A percentile compares a stretch with the other conserved stretches of the same genome.
phyloP scores from a whole-genome alignment of 2,888 invertebrate genomes.

The Plagodis dolabraria region DNA sequence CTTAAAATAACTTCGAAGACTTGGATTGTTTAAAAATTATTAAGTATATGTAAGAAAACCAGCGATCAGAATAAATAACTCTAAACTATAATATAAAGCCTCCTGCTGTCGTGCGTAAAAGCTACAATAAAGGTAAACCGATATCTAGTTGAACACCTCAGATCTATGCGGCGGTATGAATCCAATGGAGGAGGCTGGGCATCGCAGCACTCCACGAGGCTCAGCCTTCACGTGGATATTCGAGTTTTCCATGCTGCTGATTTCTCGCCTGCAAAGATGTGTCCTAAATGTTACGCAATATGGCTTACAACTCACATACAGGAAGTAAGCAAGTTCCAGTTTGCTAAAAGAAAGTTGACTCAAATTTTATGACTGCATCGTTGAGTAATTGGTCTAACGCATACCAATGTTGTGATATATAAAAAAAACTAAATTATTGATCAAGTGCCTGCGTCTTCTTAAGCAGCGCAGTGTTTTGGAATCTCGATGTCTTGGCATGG shows the following conservation, averaged over 20 bases:
- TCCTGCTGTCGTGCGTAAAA: constrained; percentile 37
- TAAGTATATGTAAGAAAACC: constrained; percentile 28
- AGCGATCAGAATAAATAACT: constrained; percentile 39
- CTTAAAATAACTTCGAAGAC: constrained; percentile 33
- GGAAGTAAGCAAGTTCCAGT: too few species aligned
- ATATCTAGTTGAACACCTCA: constrained; percentile 63
- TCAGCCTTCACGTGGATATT: constrained; percentile 77
- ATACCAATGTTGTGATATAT: too few species aligned
- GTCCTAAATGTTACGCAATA: constrained; percentile 4
- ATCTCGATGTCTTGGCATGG: too few species aligned
- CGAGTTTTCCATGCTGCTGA: constrained; percentile 78
- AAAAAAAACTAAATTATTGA: too few species aligned
- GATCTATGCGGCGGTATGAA: constrained; percentile 66
- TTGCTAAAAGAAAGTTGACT: too few species aligned
- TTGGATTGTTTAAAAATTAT: constrained; percentile 21
- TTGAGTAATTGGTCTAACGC: too few species aligned
- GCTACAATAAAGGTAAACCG: constrained; percentile 29
- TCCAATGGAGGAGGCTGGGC: constrained; percentile 46
- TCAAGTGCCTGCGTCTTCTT: too few species aligned
- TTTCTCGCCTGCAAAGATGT: constrained; percentile 68
- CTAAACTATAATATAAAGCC: constrained; percentile 41
- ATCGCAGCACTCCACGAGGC: constrained; percentile 44
- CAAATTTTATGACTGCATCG: too few species aligned
- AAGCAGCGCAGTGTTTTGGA: too few species aligned
- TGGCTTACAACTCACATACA: not conserved